A percentile compares a stretch with the other conserved stretches of the same genome.
Evolutionary conservation across 1,140 invertebrate species (phyloP).

Genomic region (Geopemphigus sp.): DNA sequence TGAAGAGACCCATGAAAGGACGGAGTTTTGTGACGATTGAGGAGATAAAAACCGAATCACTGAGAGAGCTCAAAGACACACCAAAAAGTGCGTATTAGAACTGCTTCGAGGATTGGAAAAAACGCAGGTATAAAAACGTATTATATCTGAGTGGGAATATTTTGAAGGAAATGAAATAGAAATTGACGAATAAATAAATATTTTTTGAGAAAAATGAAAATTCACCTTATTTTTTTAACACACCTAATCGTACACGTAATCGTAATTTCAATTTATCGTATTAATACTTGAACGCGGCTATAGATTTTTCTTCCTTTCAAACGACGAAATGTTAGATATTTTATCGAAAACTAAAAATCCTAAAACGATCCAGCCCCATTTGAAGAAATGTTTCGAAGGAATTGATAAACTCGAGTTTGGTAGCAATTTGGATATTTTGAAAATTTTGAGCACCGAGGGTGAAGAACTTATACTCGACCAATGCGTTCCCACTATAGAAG

Average conservation of each 20-base stretch:
- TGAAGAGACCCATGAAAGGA: no score
- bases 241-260: background rate
- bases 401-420: slow-evolving; percentile 73
- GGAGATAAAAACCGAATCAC: no score
- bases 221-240: no score
- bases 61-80: no score
- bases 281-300: slow-evolving; percentile 48
- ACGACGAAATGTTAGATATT: slow-evolving; percentile 94
- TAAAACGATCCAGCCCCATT: slow-evolving; percentile 80
- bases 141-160: no score
- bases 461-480: slow-evolving; percentile 73
- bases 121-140: no score
- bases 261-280: background rate
- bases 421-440: slow-evolving; percentile 71
- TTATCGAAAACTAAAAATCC: slow-evolving; percentile 90
- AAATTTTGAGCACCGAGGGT: slow-evolving; percentile 81
- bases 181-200: no score
- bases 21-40: no score
- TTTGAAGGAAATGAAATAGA: no score
- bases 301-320: slow-evolving; percentile 92
- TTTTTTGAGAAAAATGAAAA: no score
- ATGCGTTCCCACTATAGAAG: slow-evolving; percentile 71
- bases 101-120: no score
- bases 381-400: slow-evolving; percentile 89
- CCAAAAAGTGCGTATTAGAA: no score